These are phyloP conservation scores for Xenus cinereus DNA, from an alignment of 2,113 vertebrate species.

Conservation along the genomic window DNA sequence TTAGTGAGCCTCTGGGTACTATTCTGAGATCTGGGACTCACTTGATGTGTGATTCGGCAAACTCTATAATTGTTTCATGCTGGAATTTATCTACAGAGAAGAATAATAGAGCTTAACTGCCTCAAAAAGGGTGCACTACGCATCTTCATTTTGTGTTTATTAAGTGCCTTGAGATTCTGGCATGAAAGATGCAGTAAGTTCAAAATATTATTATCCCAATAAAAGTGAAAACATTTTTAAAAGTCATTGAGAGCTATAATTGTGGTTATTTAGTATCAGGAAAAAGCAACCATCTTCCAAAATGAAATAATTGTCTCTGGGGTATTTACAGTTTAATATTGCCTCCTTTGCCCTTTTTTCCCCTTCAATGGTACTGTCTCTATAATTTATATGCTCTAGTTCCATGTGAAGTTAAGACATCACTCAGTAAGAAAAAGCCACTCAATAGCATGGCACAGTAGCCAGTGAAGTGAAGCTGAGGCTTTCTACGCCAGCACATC, in stretches of 20 bases:
- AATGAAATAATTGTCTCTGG: background rate
- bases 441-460: background rate
- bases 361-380: background rate
- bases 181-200: background rate
- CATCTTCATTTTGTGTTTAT: background rate
- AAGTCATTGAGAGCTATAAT: background rate
- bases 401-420: background rate
- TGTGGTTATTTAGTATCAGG: background rate
- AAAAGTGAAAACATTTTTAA: background rate
- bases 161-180: background rate
- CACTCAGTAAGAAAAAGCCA: background rate
- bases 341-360: background rate
- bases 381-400: background rate
- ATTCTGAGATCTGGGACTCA: background rate
- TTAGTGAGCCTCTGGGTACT: background rate
- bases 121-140: background rate
- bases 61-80: background rate
- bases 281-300: background rate
- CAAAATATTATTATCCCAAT: background rate
- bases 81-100: background rate
- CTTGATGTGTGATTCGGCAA: background rate
- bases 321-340: background rate
- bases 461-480: background rate
- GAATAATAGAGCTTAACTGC: background rate
- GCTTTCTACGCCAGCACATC: background rate